Percentiles rank a stretch among this genome's conserved stretches.
These are phyloP conservation scores for Micromys minutus DNA, from an alignment of 2,113 vertebrate genomes.

Conservation along the genomic window DNA sequence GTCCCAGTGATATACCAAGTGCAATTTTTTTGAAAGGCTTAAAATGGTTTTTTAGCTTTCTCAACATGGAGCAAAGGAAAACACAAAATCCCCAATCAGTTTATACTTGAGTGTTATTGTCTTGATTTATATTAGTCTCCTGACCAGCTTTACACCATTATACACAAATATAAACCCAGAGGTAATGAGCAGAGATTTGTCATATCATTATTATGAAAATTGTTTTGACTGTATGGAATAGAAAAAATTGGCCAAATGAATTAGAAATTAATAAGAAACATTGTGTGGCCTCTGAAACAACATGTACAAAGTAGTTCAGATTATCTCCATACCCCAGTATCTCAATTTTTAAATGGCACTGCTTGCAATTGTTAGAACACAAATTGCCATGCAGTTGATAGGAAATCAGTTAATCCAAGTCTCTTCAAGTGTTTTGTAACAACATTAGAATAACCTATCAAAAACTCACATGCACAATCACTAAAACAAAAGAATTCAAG, in stretches of 20 bases:
- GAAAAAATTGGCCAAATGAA: neutral
- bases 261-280: slow-evolving; percentile 23
- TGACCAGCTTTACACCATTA: neutral
- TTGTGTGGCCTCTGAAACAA: neutral
- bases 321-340: neutral
- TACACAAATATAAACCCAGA: neutral
- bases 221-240: neutral
- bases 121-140: neutral
- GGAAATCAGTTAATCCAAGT: slow-evolving; percentile 16
- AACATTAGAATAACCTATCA: neutral
- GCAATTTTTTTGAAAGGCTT: neutral
- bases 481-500: neutral
- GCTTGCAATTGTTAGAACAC: neutral
- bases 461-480: neutral
- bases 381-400: neutral
- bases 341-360: slow-evolving; percentile 6
- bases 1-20: neutral
- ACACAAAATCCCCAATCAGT: neutral
- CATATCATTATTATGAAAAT: slow-evolving; percentile 6
- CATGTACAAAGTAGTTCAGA: neutral
- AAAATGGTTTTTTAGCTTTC: neutral
- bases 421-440: neutral
- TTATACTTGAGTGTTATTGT: neutral
- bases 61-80: neutral
- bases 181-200: neutral